These are phyloP conservation scores for Zonitis immaculata DNA, from an alignment of 2,888 invertebrate genomes.

Conservation along the genomic window DNA sequence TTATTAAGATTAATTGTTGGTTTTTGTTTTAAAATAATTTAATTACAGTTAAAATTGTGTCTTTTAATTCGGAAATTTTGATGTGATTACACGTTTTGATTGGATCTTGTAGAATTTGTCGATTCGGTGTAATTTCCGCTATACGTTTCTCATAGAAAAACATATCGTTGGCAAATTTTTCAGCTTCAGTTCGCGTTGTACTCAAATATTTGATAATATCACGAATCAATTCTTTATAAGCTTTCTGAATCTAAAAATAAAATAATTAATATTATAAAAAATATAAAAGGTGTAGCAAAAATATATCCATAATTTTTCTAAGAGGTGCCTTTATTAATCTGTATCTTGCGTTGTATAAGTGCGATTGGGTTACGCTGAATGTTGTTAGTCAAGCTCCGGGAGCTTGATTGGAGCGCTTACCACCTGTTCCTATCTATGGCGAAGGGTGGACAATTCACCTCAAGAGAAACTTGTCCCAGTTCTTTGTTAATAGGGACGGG, in stretches of 20 bases:
- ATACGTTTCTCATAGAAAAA: slow-evolving; percentile 55
- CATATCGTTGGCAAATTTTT: slow-evolving; percentile 51
- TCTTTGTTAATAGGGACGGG: too few species aligned
- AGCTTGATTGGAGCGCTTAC: too few species aligned
- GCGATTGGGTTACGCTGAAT: too few species aligned
- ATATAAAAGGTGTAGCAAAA: too few species aligned
- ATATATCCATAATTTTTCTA: too few species aligned
- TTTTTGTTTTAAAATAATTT: not conserved
- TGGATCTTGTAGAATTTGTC: slow-evolving; percentile 41
- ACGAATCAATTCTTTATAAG: slow-evolving; percentile 52
- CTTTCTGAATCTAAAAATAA: slow-evolving; percentile 46
- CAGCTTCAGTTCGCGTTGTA: slow-evolving; percentile 48
- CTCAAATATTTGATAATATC: slow-evolving; percentile 51
- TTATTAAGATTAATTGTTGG: too few species aligned
- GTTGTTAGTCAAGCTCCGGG: too few species aligned
- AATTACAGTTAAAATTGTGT: slow-evolving; percentile 46
- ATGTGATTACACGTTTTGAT: slow-evolving; percentile 44
- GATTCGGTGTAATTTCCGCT: slow-evolving; percentile 51
- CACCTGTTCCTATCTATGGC: too few species aligned
- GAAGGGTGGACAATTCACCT: too few species aligned
- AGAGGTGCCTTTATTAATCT: too few species aligned
- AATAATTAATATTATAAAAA: not conserved
- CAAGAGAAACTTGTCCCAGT: too few species aligned
- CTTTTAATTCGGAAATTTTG: slow-evolving; percentile 47
- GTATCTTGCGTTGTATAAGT: too few species aligned